Conservation (phyloP, 2,113 vertebrate genomes). For the Strigops habroptila region DNA sequence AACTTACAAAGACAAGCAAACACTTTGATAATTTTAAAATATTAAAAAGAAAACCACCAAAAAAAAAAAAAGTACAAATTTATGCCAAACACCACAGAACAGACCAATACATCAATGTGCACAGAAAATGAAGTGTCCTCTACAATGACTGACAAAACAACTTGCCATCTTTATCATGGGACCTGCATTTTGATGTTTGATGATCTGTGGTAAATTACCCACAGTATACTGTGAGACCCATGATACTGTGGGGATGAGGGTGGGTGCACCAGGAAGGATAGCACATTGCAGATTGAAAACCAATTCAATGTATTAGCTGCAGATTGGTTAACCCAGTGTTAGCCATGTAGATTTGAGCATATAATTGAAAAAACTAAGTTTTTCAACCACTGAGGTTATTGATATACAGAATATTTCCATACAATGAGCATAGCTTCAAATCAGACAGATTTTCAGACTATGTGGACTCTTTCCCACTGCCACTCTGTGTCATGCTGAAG, state of each 20-base stretch:
- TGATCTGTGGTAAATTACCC: not conserved
- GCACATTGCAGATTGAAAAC: not conserved
- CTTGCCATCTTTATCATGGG: not conserved
- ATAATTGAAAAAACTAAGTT: not conserved
- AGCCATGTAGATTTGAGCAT: not conserved
- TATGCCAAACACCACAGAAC: not conserved
- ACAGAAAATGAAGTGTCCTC: not conserved
- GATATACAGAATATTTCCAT: not conserved
- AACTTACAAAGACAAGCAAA: not conserved
- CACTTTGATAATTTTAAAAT: not conserved
- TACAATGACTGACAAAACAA: not conserved
- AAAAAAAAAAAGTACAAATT: not conserved
- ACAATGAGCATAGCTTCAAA: not conserved
- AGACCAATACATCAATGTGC: not conserved
- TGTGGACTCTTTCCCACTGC: not conserved
- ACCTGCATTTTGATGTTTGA: not conserved
- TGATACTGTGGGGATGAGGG: not conserved
- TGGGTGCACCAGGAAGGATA: not conserved
- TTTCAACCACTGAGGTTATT: not conserved
- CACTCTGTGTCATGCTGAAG: accelerated
- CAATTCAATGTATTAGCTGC: not conserved
- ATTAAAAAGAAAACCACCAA: not conserved
- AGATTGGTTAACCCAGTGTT: not conserved
- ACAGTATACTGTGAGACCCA: not conserved
- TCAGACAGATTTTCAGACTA: not conserved